Evolutionary conservation across 2,113 vertebrate species (phyloP).

Genomic region (Picathartes gymnocephalus): DNA sequence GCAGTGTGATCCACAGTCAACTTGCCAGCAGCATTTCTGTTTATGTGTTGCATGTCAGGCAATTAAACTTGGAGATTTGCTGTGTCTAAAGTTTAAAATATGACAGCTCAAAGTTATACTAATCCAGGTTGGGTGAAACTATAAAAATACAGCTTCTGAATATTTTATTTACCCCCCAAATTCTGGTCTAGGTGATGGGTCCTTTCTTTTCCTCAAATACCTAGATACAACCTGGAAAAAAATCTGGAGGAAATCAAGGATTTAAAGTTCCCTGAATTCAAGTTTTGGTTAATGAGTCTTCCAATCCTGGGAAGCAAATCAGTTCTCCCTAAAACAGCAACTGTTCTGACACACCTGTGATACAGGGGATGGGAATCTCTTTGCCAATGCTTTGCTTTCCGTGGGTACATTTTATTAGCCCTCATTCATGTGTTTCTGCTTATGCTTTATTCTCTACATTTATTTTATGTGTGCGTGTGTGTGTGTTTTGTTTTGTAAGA

Average conservation of each 20-base stretch:
- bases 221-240: neutral
- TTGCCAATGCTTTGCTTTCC: neutral
- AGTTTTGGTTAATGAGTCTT: neutral
- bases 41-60: neutral
- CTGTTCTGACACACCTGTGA: neutral
- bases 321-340: neutral
- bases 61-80: neutral
- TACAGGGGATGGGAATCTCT: neutral
- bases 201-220: neutral
- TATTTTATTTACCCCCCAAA: neutral
- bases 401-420: neutral
- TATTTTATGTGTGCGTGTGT: neutral
- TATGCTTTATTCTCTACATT: neutral
- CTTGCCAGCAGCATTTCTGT: neutral
- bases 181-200: neutral
- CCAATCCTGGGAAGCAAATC: neutral
- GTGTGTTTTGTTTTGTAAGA: constrained; percentile 19
- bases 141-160: neutral
- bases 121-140: neutral
- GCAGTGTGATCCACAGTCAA: neutral
- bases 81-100: neutral
- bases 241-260: neutral
- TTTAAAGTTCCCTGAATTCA: neutral
- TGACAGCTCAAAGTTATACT: neutral
- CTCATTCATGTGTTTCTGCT: neutral